Percentiles rank a stretch among this genome's conserved stretches.
Evolutionary conservation across 2,113 vertebrate genomes (phyloP).

Genomic region (Misgurnus anguillicaudatus): DNA sequence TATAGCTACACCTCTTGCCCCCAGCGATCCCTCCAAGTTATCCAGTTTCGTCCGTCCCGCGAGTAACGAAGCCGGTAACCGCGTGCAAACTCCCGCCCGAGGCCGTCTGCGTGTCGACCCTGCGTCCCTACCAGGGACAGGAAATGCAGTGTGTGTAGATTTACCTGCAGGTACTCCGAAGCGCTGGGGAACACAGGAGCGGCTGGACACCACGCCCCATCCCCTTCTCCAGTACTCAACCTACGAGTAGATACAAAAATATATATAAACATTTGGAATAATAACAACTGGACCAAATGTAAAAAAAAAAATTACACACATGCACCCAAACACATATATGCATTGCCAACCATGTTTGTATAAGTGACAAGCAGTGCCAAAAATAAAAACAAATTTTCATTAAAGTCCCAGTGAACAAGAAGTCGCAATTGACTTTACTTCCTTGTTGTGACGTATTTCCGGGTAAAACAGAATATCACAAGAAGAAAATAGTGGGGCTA

Average conservation of each 20-base stretch:
- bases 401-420: no score
- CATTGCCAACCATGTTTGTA: no score
- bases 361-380: background rate
- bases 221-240: constrained; percentile 86
- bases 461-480: no score
- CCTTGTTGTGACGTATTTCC: no score
- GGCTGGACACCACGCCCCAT: constrained; percentile 92
- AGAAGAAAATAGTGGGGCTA: no score
- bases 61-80: constrained; percentile 87
- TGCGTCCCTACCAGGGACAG: constrained; percentile 91
- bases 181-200: constrained; percentile 82
- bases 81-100: constrained; percentile 89
- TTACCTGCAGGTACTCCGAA: constrained; percentile 89
- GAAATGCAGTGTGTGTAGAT: constrained; percentile 82
- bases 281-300: background rate
- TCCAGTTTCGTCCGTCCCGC: constrained; percentile 85
- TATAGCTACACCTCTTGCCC: constrained; percentile 77
- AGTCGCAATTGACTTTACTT: no score
- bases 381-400: background rate
- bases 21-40: constrained; percentile 89
- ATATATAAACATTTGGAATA: no score
- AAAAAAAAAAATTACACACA: no score
- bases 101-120: constrained; percentile 88
- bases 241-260: constrained; percentile 63
- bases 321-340: no score